Base-by-base conservation (phyloP, 2,888 invertebrate genomes). In the Nasonovia ribisnigri region DNA sequence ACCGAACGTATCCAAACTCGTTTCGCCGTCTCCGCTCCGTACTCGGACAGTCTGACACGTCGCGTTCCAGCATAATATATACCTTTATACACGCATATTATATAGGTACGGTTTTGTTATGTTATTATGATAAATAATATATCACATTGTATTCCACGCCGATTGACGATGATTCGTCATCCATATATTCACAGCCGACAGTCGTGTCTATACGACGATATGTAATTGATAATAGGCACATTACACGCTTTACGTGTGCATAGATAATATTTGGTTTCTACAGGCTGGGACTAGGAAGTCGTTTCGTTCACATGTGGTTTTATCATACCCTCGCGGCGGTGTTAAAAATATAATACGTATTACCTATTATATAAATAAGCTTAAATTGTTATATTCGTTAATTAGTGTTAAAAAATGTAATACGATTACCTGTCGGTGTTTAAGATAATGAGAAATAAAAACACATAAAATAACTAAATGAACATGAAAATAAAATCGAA, bases 21-120 rank as follows among this genome's bases (percentile, higher is more conserved):
- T 88, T 54, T 88, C 54, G 88, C n/a, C 77, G 89, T 84, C 84
- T 89, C 89, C 57, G 42, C 89, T 77, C 77, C 77, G 77, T 77
- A 77, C 77, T 77, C 77, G 77, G 77, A 77, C 20, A 20, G 8
- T 36, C 77, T 36, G 77, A 77, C 77, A 77, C 36, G 20, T 77
- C 77, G 36, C 77, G 77, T 77, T 36, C 77, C 20, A 24, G 20
- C 20, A 36, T 20, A 77, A 36, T 36, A 77, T 67, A n/a, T 67
- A n/a, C 54, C 54, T 54, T 54, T n/a, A 10, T 8, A 84, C 42
- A 43, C 24, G 5, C 43, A 29, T 29, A 43, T 84, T 24, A 42
- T 84, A 29, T 84, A 43, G 43, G 84, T 84, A 84, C 29, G 26
- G 42, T 84, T 60, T 11, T n/a, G 13, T 3, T 36, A 77, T 67